Conservation (phyloP, 2,888 invertebrate species). For the Aporophyla lueneburgensis region DNA sequence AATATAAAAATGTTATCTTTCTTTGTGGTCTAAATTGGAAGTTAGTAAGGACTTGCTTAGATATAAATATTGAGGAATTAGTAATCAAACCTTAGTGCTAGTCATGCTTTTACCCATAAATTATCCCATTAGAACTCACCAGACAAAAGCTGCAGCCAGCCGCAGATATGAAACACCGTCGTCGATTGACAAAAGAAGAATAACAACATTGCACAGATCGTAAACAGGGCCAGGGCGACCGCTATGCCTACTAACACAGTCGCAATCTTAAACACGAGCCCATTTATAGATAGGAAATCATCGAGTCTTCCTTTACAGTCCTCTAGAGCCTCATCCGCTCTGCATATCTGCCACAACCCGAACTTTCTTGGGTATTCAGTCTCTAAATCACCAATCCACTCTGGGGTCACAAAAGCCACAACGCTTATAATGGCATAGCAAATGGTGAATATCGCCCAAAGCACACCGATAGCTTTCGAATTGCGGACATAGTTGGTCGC, state of each 20-base stretch:
- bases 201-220: conserved; percentile 96
- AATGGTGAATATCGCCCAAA: conserved; percentile 99
- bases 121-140: conserved; percentile 91
- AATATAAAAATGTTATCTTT: conserved; percentile 5
- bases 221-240: conserved; percentile 95
- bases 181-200: conserved; percentile 98
- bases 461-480: conserved; percentile 98
- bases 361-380: conserved; percentile 97
- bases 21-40: conserved; percentile 17
- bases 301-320: conserved; percentile 96
- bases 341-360: conserved; percentile 97
- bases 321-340: conserved; percentile 94
- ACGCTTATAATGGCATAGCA: conserved; percentile 99
- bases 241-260: conserved; percentile 97
- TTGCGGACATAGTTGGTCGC: conserved; percentile 97
- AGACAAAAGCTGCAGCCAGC: conserved; percentile 98
- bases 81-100: background rate
- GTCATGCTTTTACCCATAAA: background rate
- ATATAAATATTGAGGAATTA: background rate
- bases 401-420: conserved; percentile 98
- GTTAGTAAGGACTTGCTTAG: conserved; percentile 21
- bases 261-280: conserved; percentile 96
- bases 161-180: conserved; percentile 97
- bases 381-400: conserved; percentile 96
- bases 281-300: conserved; percentile 95